A percentile compares a stretch with the other conserved stretches of the same genome.
phyloP scores from a whole-genome alignment of 2,797 vertebrate species.

The Mycteria americana region DNA sequence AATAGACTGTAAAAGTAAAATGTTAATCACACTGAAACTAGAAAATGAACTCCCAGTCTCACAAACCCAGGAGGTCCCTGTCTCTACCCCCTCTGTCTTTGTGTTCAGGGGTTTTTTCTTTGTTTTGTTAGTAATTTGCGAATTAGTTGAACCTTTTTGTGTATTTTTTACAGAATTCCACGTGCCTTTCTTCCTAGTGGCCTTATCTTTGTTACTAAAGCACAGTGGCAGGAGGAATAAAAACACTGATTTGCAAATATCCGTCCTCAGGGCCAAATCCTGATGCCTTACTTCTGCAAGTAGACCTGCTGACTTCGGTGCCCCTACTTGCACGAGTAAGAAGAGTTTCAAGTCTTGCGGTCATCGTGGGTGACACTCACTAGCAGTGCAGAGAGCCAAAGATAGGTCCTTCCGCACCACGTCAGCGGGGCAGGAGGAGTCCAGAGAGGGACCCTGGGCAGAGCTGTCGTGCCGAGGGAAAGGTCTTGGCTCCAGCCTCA shows the following conservation, averaged over 20 bases:
- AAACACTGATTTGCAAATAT: slow-evolving; percentile 52
- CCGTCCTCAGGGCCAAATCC: slow-evolving; percentile 55
- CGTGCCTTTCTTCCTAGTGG: slow-evolving; percentile 82
- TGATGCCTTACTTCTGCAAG: slow-evolving; percentile 53
- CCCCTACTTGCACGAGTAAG: slow-evolving; percentile 40
- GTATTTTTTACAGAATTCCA: slow-evolving; percentile 75
- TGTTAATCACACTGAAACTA: slow-evolving; percentile 75
- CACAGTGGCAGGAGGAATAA: slow-evolving; percentile 57
- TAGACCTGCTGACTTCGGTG: neutral
- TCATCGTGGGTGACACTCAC: neutral
- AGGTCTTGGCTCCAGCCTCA: neutral
- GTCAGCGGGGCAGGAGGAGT: neutral
- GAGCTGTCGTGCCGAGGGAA: accelerated
- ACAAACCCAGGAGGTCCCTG: slow-evolving; percentile 68
- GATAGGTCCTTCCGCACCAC: neutral
- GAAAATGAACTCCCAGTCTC: slow-evolving; percentile 70
- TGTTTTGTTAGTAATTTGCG: slow-evolving; percentile 65
- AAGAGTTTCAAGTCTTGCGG: neutral
- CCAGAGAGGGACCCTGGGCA: neutral
- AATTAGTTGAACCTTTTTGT: slow-evolving; percentile 66
- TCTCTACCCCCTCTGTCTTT: slow-evolving; percentile 44
- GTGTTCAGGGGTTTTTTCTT: slow-evolving; percentile 46
- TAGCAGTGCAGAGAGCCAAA: neutral
- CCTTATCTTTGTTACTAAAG: slow-evolving; percentile 76
- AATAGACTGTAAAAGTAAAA: slow-evolving; percentile 71